Base-by-base conservation (phyloP, 1,140 invertebrate genomes). In the Orchestia grillus region DNA sequence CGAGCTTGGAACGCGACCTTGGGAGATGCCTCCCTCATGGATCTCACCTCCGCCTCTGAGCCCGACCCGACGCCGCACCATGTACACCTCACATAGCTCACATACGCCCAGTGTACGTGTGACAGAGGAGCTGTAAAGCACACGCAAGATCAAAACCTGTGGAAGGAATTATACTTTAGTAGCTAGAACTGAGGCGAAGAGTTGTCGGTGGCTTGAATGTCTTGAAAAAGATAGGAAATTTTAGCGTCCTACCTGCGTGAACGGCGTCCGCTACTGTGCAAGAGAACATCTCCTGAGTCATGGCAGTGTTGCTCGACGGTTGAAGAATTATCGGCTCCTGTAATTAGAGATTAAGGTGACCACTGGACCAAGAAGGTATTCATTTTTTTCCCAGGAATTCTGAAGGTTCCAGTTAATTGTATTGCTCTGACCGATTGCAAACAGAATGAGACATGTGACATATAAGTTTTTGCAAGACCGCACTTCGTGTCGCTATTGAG, bases 291-390 rank as follows among this genome's bases (percentile, higher is more conserved):
- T 42, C n/a, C 92, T 45, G 92, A 94, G 92, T 94, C 92, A 94
- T 94, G 43, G 92, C 44, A 15, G 19, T 94, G 40, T 40, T 40
- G 92, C 36, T 40, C 23, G 43, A 45, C 92, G 92, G 44, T 16
- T 44, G 4, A 94, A 45, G 92, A 94, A 94, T 94, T 94, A 94
- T 94, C 43, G 92, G 47, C 41, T 94, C 44, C 44, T 42, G 92
- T 94, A 94, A 94, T 94, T 94, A 94, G 92, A 94, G 92, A 94
- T 94, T 94, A 94, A 94, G 92, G 92, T 94, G 44, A 94, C 92
- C 92, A 94, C 92, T 94, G 92, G 92, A 94, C 92, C 92, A 94
- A 94, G 92, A 94, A 94, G 92, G 92, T 94, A 94, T 94, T 94
- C 44, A 94, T 94, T 94, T 94, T 53, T 94, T 94, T 94, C 92